phyloP scores from a whole-genome alignment of 1,140 invertebrate species.

The Drosophila varians region DNA sequence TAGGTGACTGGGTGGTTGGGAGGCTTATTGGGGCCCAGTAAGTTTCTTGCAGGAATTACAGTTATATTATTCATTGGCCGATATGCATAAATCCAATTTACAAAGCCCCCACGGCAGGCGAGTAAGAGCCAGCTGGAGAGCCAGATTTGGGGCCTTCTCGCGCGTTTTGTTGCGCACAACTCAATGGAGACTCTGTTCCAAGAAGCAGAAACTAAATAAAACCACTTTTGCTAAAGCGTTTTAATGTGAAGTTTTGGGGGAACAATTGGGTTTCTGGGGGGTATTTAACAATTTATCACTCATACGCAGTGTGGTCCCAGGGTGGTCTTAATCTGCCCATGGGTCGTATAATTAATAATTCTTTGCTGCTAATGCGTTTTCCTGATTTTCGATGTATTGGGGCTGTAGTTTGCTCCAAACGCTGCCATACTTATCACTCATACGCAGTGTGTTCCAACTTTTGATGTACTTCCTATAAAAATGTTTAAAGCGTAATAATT shows the following conservation, averaged over 20 bases:
- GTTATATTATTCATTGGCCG: slow-evolving; percentile 26
- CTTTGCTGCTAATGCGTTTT: too few relatives aligned
- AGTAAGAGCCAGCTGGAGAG: slow-evolving; percentile 19
- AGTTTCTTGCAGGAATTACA: slow-evolving; percentile 22
- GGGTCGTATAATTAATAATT: too few relatives aligned
- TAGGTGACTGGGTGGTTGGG: too few relatives aligned
- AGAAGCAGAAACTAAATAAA: not conserved
- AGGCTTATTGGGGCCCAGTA: slow-evolving; percentile 4
- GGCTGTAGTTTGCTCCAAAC: too few relatives aligned
- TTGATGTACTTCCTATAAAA: too few relatives aligned
- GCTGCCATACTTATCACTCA: too few relatives aligned
- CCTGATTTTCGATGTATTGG: too few relatives aligned
- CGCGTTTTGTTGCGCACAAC: slow-evolving; percentile 49
- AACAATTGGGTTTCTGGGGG: not conserved
- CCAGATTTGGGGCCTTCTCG: slow-evolving; percentile 39
- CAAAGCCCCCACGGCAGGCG: slow-evolving; percentile 25
- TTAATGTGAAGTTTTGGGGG: not conserved
- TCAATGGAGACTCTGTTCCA: slow-evolving; percentile 19
- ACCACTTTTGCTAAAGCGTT: not conserved
- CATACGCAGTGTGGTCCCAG: too few relatives aligned
- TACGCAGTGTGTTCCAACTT: too few relatives aligned
- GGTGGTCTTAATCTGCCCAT: too few relatives aligned
- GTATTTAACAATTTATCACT: not conserved
- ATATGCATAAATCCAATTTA: slow-evolving; percentile 63
- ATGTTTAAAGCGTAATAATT: too few relatives aligned